phyloP scores from a whole-genome alignment of 2,113 vertebrate species.

The Rhodinocichla rosea region DNA sequence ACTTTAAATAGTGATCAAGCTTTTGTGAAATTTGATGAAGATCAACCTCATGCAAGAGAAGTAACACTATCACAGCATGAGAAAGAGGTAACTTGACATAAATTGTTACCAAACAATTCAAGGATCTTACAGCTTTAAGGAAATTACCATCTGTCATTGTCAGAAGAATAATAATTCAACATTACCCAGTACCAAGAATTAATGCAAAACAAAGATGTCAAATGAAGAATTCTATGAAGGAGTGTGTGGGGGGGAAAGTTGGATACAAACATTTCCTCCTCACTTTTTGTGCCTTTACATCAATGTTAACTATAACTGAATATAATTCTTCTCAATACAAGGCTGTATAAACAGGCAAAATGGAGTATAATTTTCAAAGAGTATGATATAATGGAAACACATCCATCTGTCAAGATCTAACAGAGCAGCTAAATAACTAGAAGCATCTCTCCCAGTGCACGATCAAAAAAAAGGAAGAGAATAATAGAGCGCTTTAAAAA shows the following conservation, averaged over 20 bases:
- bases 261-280: neutral
- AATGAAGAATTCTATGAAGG: neutral
- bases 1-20: neutral
- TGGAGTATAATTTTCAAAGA: neutral
- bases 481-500: neutral
- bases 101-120: neutral
- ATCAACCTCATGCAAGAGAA: neutral
- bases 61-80: neutral
- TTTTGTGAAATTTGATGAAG: neutral
- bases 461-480: neutral
- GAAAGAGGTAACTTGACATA: neutral
- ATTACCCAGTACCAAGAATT: neutral
- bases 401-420: neutral
- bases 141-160: neutral
- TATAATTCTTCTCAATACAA: neutral
- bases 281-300: neutral
- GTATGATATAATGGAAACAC: neutral
- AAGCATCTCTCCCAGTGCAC: neutral
- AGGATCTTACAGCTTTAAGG: neutral
- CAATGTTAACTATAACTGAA: neutral
- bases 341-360: neutral
- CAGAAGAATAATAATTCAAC: neutral
- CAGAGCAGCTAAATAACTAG: neutral
- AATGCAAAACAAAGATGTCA: neutral
- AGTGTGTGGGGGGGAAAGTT: accelerated